Conservation (phyloP, 2,113 vertebrate species). For the Rhabdomys dilectus region DNA sequence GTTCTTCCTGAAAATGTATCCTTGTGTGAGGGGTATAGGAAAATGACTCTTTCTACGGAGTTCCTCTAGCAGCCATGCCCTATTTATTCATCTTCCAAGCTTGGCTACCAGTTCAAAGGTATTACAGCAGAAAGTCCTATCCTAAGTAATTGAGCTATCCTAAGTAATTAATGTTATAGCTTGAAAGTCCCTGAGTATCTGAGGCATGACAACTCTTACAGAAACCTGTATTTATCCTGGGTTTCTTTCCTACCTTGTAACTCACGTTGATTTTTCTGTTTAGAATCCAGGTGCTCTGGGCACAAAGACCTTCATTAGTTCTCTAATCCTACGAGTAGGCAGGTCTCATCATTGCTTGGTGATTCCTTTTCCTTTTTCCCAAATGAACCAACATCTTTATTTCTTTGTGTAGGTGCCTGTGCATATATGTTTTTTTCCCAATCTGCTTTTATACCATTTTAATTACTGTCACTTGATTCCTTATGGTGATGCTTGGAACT, state of each 20-base stretch:
- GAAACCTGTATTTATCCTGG: neutral
- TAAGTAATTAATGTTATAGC: neutral
- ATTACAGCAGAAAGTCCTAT: neutral
- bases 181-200: neutral
- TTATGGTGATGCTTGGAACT: neutral
- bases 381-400: neutral
- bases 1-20: slow-evolving; percentile 22
- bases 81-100: slow-evolving; percentile 4
- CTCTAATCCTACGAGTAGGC: neutral
- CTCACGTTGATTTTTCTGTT: slow-evolving; percentile 1
- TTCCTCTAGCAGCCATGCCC: neutral
- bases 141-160: neutral
- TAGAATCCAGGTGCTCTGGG: neutral
- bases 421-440: neutral
- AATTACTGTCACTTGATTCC: neutral
- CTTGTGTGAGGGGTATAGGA: neutral
- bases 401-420: neutral
- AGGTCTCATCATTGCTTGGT: neutral
- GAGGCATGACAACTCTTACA: neutral
- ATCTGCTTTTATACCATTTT: no score
- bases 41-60: slow-evolving; percentile 11
- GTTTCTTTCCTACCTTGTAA: neutral
- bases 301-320: neutral
- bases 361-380: neutral
- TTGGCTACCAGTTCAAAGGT: neutral